Evolutionary conservation across 2,888 invertebrate genomes (phyloP), one percentile per base, ranked within the genome.

Genomic region (Drosophila mayaguana): DNA sequence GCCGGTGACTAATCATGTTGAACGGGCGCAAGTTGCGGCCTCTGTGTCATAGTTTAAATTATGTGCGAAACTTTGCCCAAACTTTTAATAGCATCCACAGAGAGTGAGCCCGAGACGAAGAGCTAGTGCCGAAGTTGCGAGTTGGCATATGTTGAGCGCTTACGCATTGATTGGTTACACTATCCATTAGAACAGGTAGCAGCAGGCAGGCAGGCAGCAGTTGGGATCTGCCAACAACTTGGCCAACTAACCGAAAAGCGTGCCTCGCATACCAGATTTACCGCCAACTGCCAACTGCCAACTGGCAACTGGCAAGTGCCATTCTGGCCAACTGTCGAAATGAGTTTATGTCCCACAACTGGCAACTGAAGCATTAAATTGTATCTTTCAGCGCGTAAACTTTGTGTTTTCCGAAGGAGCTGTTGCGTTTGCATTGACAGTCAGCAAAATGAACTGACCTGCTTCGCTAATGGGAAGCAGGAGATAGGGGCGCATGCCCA

Each of bases 311-410:
- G 25, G 9, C 20, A 40, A 32, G n/a, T 18, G 28, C 48, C 43
- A 46, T 51, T 40, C 61, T 9, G 48, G 60, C 34, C 40, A 54
- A 38, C 67, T 69, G 69, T 53, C 54, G 40, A 80, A 81, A 75
- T 88, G 74, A 80, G 83, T 83, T 79, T 78, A 40, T 48, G 48
- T 72, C 62, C 68, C 66, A 59, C 72, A 73, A 51, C 51, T 43
- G 63, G 80, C 89, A 87, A 70, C 54, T 88, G 78, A 86, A 75
- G 81, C 89, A 86, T 81, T 83, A 89, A 89, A 89, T 90, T 90
- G 86, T 83, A 80, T 84, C 82, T 80, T 75, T 69, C 79, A 74
- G 53, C 77, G 72, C 54, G 56, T 57, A 77, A 77, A 77, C 63
- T 69, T 77, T 73, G 48, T 40, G 34, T 38, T 69, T 62, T 32